These are phyloP conservation scores for Labrus mixtus DNA, from an alignment of 2,113 vertebrate genomes.

Conservation along the genomic window DNA sequence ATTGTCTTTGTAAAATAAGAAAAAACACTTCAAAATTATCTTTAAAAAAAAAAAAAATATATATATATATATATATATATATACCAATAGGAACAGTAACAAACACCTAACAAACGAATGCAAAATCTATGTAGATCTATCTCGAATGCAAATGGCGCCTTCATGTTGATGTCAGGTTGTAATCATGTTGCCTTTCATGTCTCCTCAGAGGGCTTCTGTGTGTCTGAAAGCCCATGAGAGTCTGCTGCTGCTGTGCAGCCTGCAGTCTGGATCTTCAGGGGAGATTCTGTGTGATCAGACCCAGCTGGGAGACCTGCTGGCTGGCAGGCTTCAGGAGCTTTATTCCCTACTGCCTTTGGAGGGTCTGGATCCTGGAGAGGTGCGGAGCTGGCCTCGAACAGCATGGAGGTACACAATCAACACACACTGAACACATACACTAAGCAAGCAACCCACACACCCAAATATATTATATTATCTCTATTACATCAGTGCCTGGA, in stretches of 20 bases:
- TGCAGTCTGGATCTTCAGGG: slow-evolving; percentile 2
- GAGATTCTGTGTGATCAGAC: slow-evolving; percentile 15
- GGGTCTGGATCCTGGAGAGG: slow-evolving; percentile 17
- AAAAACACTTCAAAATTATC: too few relatives aligned
- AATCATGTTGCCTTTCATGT: not conserved
- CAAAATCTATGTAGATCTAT: too few relatives aligned
- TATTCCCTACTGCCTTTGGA: slow-evolving; percentile 55
- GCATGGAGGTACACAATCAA: slow-evolving; percentile 54
- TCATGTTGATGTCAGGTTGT: not conserved
- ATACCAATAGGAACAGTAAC: too few relatives aligned
- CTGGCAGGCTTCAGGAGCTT: slow-evolving; percentile 48
- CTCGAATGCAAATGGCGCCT: too few relatives aligned
- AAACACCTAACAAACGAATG: too few relatives aligned
- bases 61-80: too few relatives aligned
- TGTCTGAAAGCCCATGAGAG: slow-evolving; percentile 62
- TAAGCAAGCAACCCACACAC: too few relatives aligned
- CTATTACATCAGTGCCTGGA: too few relatives aligned
- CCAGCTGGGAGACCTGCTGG: slow-evolving; percentile 56
- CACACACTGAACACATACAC: not conserved
- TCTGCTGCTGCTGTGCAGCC: slow-evolving; percentile 46
- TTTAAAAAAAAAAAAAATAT: too few relatives aligned
- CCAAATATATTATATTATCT: too few relatives aligned
- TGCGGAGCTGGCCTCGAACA: slow-evolving; percentile 48
- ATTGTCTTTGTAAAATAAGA: too few relatives aligned
- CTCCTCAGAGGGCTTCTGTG: slow-evolving; percentile 38